These are phyloP conservation scores for Drosophila stalkeri DNA, from an alignment of 2,888 invertebrate genomes.

Conservation along the genomic window DNA sequence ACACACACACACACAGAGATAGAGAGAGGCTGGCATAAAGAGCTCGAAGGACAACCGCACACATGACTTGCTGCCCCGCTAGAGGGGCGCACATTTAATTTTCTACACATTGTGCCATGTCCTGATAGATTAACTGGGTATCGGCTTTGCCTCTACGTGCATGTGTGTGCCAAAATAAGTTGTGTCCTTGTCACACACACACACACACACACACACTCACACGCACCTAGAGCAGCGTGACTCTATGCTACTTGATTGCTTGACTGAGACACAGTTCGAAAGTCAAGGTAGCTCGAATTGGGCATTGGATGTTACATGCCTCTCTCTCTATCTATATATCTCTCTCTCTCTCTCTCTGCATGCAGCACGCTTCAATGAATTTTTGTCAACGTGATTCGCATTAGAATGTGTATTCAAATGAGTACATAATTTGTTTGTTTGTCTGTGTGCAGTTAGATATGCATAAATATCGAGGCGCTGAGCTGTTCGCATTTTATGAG, in stretches of 20 bases:
- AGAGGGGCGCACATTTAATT: constrained; percentile 67
- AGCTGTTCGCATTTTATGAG: constrained; percentile 74
- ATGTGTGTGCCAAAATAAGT: constrained; percentile 52
- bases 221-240: constrained; percentile 14
- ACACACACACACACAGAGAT: constrained; percentile 7
- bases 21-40: constrained; percentile 6
- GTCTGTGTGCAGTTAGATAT: constrained; percentile 63
- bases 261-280: constrained; percentile 61
- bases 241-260: constrained; percentile 62
- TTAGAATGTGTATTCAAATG: constrained; percentile 81
- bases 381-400: constrained; percentile 79
- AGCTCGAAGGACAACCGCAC: constrained; percentile 47
- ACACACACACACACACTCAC: constrained; percentile 11
- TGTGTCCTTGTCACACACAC: constrained; percentile 57
- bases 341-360: constrained; percentile 11
- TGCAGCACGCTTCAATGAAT: constrained; percentile 70
- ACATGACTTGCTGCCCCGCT: constrained; percentile 44
- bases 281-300: constrained; percentile 68
- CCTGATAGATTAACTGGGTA: constrained; percentile 78
- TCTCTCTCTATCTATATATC: background rate
- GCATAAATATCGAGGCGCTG: constrained; percentile 55
- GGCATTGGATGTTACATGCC: constrained; percentile 1
- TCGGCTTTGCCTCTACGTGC: constrained; percentile 39
- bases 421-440: constrained; percentile 79
- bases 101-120: constrained; percentile 76